Conservation (phyloP, 2,888 invertebrate genomes). For the Apodemia hepburni region DNA sequence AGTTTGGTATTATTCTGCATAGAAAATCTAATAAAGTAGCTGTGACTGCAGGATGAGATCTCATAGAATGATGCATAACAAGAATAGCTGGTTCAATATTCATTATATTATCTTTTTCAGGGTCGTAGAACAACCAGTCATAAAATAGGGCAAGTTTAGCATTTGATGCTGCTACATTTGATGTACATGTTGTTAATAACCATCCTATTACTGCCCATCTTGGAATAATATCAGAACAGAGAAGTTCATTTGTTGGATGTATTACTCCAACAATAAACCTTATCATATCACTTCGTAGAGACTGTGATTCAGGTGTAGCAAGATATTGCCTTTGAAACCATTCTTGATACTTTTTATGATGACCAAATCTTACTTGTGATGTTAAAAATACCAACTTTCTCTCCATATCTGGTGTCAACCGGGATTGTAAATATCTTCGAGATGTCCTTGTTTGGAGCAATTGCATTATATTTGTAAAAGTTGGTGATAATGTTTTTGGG, state of each 20-base stretch:
- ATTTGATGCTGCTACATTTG: slow-evolving; percentile 93
- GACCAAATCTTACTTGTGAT: slow-evolving; percentile 91
- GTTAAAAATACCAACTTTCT: slow-evolving; percentile 93
- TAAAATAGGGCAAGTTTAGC: slow-evolving; percentile 95
- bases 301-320: slow-evolving; percentile 94
- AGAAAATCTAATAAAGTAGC: slow-evolving; percentile 94
- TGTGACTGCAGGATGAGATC: slow-evolving; percentile 94
- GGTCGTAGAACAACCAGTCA: slow-evolving; percentile 96
- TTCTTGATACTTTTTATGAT: slow-evolving; percentile 95
- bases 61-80: slow-evolving; percentile 96
- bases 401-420: slow-evolving; percentile 96
- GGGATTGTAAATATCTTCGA: slow-evolving; percentile 89
- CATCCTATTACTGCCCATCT: slow-evolving; percentile 97
- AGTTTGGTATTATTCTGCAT: slow-evolving; percentile 94
- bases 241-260: slow-evolving; percentile 94
- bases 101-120: slow-evolving; percentile 96
- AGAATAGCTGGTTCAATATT: slow-evolving; percentile 96
- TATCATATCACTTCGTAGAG: slow-evolving; percentile 94
- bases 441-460: slow-evolving; percentile 92
- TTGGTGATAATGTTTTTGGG: slow-evolving; percentile 87
- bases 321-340: slow-evolving; percentile 97
- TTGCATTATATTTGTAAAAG: slow-evolving; percentile 90
- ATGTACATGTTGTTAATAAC: slow-evolving; percentile 94
- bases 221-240: slow-evolving; percentile 97
- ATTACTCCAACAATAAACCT: slow-evolving; percentile 96